phyloP scores from a whole-genome alignment of 2,113 vertebrate genomes.

The Melanerpes aurifrons region DNA sequence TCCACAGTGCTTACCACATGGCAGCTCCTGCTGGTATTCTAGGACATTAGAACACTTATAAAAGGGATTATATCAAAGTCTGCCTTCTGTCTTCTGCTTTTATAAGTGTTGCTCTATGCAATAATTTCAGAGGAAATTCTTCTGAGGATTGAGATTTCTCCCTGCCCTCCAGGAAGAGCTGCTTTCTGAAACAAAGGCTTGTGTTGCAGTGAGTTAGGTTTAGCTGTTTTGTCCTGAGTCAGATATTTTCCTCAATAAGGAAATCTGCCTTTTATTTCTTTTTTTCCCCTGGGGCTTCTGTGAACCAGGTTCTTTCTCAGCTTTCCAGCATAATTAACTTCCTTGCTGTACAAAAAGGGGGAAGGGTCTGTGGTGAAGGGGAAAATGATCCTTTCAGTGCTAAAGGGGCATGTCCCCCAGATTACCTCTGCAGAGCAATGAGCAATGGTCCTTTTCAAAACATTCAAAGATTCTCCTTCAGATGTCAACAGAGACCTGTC shows the following conservation, averaged over 20 bases:
- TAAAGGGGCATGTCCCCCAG: not conserved
- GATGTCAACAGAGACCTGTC: slow-evolving; percentile 26
- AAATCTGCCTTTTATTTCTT: not conserved
- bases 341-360: not conserved
- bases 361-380: not conserved
- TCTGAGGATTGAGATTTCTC: slow-evolving; percentile 17
- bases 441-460: not conserved
- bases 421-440: not conserved
- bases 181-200: slow-evolving; percentile 17
- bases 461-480: not conserved
- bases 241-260: not conserved
- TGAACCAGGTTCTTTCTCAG: not conserved
- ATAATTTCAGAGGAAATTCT: slow-evolving; percentile 37
- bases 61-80: slow-evolving; percentile 28
- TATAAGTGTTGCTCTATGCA: not conserved
- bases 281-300: not conserved
- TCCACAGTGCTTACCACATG: not conserved
- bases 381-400: not conserved
- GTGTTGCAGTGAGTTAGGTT: not conserved
- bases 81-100: slow-evolving; percentile 33
- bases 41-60: not conserved
- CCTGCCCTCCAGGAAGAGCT: slow-evolving; percentile 28
- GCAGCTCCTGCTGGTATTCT: slow-evolving; percentile 4
- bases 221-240: not conserved
- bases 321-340: slow-evolving; percentile 8